phyloP scores from a whole-genome alignment of 2,888 invertebrate genomes.

The Sacculina carcini region DNA sequence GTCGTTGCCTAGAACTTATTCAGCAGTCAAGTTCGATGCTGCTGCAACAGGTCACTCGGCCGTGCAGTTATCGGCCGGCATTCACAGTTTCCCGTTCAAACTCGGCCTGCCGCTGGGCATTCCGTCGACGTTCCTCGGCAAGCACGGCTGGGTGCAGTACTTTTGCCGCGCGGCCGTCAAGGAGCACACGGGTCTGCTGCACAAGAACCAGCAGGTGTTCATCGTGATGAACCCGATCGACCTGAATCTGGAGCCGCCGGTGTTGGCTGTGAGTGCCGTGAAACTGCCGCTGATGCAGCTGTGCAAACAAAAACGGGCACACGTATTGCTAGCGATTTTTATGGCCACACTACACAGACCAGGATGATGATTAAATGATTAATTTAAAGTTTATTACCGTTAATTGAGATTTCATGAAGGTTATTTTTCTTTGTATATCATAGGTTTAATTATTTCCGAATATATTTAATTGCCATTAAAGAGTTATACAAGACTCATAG shows the following conservation, averaged over 20 bases:
- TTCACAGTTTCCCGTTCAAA: conserved; percentile 84
- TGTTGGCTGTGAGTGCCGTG: conserved; percentile 41
- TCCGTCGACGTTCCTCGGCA: conserved; percentile 74
- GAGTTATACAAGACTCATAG: too few relatives aligned
- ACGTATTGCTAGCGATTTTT: too few relatives aligned
- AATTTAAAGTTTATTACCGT: too few relatives aligned
- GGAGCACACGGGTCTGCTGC: conserved; percentile 64
- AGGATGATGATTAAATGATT: too few relatives aligned
- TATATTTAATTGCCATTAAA: too few relatives aligned
- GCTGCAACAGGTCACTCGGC: conserved; percentile 44
- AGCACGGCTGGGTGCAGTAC: conserved; percentile 85
- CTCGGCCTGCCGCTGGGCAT: conserved; percentile 63
- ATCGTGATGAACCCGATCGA: conserved; percentile 90
- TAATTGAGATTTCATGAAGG: too few relatives aligned
- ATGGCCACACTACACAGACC: too few relatives aligned
- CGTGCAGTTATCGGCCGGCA: conserved; percentile 61
- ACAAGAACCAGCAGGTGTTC: conserved; percentile 89
- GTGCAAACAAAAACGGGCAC: too few relatives aligned
- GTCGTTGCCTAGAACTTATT: not conserved
- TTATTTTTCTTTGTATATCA: too few relatives aligned
- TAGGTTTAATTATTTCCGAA: too few relatives aligned
- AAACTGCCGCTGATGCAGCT: too few relatives aligned
- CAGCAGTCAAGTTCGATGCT: not conserved
- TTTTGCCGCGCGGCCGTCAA: conserved; percentile 42
- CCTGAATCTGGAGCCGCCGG: conserved; percentile 62